These are phyloP conservation scores for Zhengitettix transpicula DNA, from an alignment of 2,888 invertebrate species.

Conservation along the genomic window DNA sequence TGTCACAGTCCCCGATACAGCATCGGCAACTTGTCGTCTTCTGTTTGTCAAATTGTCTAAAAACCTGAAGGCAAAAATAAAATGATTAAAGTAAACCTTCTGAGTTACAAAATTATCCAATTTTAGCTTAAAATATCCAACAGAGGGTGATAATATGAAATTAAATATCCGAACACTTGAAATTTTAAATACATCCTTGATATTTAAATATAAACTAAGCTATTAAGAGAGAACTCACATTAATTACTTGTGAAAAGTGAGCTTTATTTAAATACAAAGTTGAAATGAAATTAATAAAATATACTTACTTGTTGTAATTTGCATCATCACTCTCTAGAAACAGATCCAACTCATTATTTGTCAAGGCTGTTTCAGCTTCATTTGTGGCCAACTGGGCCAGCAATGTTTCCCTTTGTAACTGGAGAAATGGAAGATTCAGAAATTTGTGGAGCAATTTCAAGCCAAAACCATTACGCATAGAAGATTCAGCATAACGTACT, in stretches of 20 bases:
- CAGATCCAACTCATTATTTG: slow-evolving; percentile 55
- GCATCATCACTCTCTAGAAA: slow-evolving; percentile 57
- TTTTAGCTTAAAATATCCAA: too few relatives aligned
- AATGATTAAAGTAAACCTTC: background rate
- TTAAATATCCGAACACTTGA: too few relatives aligned
- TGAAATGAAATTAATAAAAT: background rate
- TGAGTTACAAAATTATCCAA: too few relatives aligned
- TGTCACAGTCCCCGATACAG: slow-evolving; percentile 29
- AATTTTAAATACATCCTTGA: too few relatives aligned
- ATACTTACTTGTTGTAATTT: slow-evolving; percentile 41
- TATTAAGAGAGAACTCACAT: too few relatives aligned
- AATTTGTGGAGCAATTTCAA: slow-evolving; percentile 84
- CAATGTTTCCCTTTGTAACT: slow-evolving; percentile 71
- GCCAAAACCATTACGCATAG: slow-evolving; percentile 93
- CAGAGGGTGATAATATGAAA: too few relatives aligned
- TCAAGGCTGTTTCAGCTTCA: slow-evolving; percentile 59
- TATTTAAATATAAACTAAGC: too few relatives aligned
- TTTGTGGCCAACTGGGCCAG: slow-evolving; percentile 73
- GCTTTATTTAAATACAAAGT: too few relatives aligned
- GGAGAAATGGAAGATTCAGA: slow-evolving; percentile 84
- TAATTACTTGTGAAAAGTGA: too few relatives aligned
- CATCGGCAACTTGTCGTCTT: slow-evolving; percentile 53
- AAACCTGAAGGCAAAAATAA: slow-evolving; percentile 26
- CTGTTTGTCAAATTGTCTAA: slow-evolving; percentile 57
- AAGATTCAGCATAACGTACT: slow-evolving; percentile 76